Evolutionary conservation across 2,888 invertebrate genomes (phyloP).

Genomic region (Rotaria magnacalcarata): DNA sequence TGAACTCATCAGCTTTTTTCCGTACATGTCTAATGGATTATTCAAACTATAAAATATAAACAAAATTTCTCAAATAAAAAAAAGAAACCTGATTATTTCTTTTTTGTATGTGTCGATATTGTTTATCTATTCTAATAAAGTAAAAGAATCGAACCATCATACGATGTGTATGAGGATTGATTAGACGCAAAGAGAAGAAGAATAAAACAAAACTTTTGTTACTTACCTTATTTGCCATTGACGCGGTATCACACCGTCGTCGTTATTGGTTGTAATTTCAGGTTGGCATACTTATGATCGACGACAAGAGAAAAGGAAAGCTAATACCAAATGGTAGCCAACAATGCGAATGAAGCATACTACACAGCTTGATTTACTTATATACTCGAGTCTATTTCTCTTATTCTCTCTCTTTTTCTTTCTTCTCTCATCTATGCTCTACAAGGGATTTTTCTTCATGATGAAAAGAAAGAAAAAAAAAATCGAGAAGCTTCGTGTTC

Average conservation of each 20-base stretch:
- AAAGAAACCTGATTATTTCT: not conserved
- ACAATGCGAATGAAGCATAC: not conserved
- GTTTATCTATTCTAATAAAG: not conserved
- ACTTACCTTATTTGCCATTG: conserved; percentile 4
- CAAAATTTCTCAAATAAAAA: not conserved
- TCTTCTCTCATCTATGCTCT: not conserved
- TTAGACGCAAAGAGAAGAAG: not conserved
- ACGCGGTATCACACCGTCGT: not conserved
- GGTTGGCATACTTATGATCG: not conserved
- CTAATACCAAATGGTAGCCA: not conserved
- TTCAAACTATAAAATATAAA: not conserved
- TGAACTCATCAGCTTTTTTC: not conserved
- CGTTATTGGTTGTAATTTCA: not conserved
- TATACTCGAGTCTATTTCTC: not conserved
- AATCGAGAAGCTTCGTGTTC: not conserved
- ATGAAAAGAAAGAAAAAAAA: not conserved
- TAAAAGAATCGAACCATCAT: not conserved
- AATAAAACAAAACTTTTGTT: not conserved
- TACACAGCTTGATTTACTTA: not conserved
- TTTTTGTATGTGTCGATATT: not conserved
- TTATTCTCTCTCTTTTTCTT: not conserved
- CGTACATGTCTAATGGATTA: not conserved
- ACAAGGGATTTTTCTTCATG: not conserved
- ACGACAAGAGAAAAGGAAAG: not conserved
- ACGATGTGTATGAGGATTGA: not conserved